phyloP scores from a whole-genome alignment of 2,888 invertebrate genomes.

The Dorcus parallelipipedus region DNA sequence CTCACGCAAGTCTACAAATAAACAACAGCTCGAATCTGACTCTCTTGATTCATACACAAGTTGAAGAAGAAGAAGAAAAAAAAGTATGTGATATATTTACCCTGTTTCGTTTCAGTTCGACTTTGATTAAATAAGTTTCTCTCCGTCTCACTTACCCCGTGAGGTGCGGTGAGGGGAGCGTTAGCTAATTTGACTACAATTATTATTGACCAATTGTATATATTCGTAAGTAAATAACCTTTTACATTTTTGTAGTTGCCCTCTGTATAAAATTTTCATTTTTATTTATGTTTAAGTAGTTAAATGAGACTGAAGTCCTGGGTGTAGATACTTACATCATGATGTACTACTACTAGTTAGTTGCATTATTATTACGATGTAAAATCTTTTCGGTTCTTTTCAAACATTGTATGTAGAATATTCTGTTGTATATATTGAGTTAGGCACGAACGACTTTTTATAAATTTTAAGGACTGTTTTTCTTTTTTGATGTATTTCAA shows the following conservation, averaged over 20 bases:
- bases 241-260: too few species aligned
- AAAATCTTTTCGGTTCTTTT: slow-evolving; percentile 6
- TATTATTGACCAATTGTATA: background rate
- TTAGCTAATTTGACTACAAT: background rate
- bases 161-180: background rate
- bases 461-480: slow-evolving; percentile 19
- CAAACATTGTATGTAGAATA: slow-evolving; percentile 8
- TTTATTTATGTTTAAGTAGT: slow-evolving; percentile 23
- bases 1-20: background rate
- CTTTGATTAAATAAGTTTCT: slow-evolving; percentile 1
- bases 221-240: too few species aligned
- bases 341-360: slow-evolving; percentile 12
- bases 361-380: slow-evolving; percentile 4
- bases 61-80: too few species aligned
- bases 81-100: slow-evolving; percentile 10
- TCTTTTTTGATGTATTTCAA: slow-evolving; percentile 30
- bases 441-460: slow-evolving; percentile 12
- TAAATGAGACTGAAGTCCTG: slow-evolving; percentile 33
- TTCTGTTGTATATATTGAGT: slow-evolving; percentile 16
- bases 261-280: slow-evolving; percentile 12
- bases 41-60: background rate
- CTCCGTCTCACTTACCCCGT: background rate
- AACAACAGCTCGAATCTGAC: background rate
- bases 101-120: slow-evolving; percentile 6
- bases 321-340: slow-evolving; percentile 34